phyloP scores from a whole-genome alignment of 2,113 vertebrate species.

The Cacatua alba region DNA sequence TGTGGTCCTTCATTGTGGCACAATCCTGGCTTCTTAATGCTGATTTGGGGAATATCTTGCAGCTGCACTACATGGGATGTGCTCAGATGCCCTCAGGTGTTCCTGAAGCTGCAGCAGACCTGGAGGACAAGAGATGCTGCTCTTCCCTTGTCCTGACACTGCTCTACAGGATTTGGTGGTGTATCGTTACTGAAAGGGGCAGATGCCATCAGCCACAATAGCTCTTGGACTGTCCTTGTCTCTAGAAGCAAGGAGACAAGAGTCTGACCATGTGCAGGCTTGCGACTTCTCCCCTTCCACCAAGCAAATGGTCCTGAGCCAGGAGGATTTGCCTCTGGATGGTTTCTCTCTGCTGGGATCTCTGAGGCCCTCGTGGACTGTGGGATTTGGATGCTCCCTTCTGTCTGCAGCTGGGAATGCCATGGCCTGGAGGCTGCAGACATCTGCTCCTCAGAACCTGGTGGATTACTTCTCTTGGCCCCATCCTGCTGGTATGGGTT shows the following conservation, averaged over 20 bases:
- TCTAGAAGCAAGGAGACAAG: accelerated
- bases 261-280: accelerated
- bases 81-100: not conserved
- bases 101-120: not conserved
- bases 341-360: not conserved
- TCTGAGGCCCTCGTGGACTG: accelerated
- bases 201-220: accelerated
- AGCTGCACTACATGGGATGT: accelerated
- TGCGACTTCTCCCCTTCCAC: not conserved
- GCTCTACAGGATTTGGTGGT: not conserved
- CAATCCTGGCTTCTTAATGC: accelerated
- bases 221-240: not conserved
- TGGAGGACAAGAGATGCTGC: not conserved
- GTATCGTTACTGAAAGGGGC: too few relatives aligned
- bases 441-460: not conserved
- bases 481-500: not conserved
- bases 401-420: not conserved
- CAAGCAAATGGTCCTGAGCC: not conserved
- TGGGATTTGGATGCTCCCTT: not conserved
- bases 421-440: not conserved
- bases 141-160: accelerated
- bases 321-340: not conserved
- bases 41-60: not conserved
- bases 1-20: accelerated
- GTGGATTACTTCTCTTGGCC: not conserved